Evolutionary conservation across 2,888 invertebrate species (phyloP).

Genomic region (Neocrepidodera transversa): DNA sequence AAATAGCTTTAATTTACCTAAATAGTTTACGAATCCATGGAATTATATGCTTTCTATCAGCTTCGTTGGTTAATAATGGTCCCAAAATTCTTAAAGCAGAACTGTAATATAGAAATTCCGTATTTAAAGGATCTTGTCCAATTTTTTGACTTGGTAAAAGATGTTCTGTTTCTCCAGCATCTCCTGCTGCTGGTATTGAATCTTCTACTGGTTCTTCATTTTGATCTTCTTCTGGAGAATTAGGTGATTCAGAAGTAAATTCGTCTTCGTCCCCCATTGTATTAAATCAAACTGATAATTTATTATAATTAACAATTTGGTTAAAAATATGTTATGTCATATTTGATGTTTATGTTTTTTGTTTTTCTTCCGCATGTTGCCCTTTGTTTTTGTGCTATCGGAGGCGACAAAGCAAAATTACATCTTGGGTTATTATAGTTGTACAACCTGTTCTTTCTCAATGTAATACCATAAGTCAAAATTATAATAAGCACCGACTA

Average conservation of each 20-base stretch:
- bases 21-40: constrained; percentile 63
- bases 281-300: too few species aligned
- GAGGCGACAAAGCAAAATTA: too few species aligned
- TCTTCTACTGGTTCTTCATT: not conserved
- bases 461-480: not conserved
- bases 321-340: too few species aligned
- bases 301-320: too few species aligned
- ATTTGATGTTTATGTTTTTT: too few species aligned
- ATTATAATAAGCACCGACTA: not conserved
- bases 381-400: too few species aligned
- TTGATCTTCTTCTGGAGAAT: not conserved
- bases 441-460: not conserved
- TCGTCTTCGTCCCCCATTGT: too few species aligned
- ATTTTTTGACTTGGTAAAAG: not conserved
- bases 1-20: too few species aligned
- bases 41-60: constrained; percentile 54
- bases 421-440: too few species aligned
- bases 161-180: not conserved
- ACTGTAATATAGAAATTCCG: constrained; percentile 63
- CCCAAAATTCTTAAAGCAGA: constrained; percentile 59
- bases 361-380: too few species aligned
- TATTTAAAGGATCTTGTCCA: constrained; percentile 58
- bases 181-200: not conserved
- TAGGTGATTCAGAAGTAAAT: too few species aligned
- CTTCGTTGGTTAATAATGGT: constrained; percentile 56